phyloP scores from a whole-genome alignment of 2,888 invertebrate species.

The Tachystola acroxantha region DNA sequence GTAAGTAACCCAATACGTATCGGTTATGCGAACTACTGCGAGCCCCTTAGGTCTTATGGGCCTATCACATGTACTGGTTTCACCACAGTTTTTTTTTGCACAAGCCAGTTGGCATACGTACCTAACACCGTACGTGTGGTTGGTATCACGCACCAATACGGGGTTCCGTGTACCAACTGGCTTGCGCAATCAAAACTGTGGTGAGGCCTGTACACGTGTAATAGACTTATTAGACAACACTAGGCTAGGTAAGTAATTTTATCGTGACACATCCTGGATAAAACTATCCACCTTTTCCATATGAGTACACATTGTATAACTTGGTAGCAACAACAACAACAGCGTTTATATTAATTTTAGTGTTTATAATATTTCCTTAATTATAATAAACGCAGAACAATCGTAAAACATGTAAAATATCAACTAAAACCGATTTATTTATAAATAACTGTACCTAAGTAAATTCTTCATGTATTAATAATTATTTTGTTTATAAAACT shows the following conservation, averaged over 20 bases:
- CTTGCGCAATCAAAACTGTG: too few relatives aligned
- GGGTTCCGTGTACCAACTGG: too few relatives aligned
- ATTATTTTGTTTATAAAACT: conserved; percentile 15
- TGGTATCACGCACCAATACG: conserved; percentile 9
- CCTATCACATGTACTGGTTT: too few relatives aligned
- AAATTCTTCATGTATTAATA: conserved; percentile 11
- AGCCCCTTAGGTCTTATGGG: too few relatives aligned
- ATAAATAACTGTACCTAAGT: conserved; percentile 15
- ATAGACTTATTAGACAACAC: conserved; percentile 1
- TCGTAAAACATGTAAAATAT: conserved; percentile 25
- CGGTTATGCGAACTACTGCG: too few relatives aligned
- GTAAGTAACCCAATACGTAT: neutral
- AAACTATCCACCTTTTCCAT: conserved; percentile 45
- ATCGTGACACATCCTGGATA: conserved; percentile 32
- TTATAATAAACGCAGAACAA: conserved; percentile 48
- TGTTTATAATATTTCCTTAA: conserved; percentile 50
- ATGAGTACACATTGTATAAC: conserved; percentile 68
- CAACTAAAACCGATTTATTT: conserved; percentile 14
- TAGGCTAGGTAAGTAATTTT: too few relatives aligned
- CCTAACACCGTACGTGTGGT: too few relatives aligned
- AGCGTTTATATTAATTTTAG: conserved; percentile 68
- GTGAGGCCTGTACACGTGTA: too few relatives aligned
- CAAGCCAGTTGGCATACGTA: too few relatives aligned
- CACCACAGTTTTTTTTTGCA: too few relatives aligned
- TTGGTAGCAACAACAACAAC: conserved; percentile 77